phyloP scores from a whole-genome alignment of 2,113 vertebrate genomes.

The Limanda limanda region DNA sequence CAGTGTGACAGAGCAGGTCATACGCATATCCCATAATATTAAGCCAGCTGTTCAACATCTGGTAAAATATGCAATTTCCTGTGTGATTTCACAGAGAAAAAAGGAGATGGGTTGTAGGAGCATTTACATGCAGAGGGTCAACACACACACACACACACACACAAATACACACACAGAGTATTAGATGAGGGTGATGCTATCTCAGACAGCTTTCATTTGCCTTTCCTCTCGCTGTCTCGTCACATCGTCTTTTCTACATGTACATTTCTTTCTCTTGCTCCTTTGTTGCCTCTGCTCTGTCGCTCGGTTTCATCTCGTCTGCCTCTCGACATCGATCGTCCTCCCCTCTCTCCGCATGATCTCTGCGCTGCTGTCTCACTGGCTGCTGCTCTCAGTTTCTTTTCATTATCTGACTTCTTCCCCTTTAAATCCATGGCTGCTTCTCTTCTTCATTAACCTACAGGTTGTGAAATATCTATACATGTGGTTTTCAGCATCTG shows the following conservation, averaged over 20 bases:
- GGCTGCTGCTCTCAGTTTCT: background rate
- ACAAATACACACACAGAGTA: background rate
- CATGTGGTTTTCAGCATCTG: constrained; percentile 14
- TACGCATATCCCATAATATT: background rate
- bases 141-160: constrained; percentile 8
- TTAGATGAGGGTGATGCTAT: constrained; percentile 45
- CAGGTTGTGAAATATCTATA: constrained; percentile 12
- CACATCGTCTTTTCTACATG: background rate
- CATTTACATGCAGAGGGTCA: constrained; percentile 18
- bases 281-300: constrained; percentile 34
- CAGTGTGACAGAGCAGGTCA: constrained; percentile 5
- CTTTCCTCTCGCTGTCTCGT: constrained; percentile 4
- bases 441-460: constrained; percentile 48
- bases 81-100: constrained; percentile 22
- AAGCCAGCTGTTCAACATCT: constrained; percentile 6
- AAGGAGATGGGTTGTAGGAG: constrained; percentile 26
- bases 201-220: constrained; percentile 52
- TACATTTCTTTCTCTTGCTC: constrained; percentile 30
- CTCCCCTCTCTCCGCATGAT: constrained; percentile 42
- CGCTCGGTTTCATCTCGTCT: constrained; percentile 41
- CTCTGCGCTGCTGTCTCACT: background rate
- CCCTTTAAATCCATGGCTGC: constrained; percentile 46
- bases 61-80: constrained; percentile 52
- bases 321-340: constrained; percentile 49
- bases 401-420: constrained; percentile 20